Conservation (phyloP, 2,888 invertebrate species). For the Spialia ferax region DNA sequence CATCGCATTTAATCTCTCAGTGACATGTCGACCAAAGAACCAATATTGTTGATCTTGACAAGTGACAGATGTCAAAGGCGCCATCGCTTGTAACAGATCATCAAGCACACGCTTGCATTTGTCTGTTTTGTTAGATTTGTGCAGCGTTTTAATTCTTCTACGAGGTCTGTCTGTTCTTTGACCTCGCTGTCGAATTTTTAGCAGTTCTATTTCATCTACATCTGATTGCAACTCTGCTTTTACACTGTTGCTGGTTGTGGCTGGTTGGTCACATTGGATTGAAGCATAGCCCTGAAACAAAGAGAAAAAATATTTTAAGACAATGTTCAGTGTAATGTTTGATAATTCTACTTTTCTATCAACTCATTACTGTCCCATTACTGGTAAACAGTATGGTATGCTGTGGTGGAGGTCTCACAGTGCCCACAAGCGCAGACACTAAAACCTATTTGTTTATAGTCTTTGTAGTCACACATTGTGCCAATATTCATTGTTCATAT, state of each 20-base stretch:
- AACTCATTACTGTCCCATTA: too few species aligned
- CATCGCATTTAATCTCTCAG: slow-evolving; percentile 69
- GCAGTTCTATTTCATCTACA: slow-evolving; percentile 50
- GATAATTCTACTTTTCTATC: too few species aligned
- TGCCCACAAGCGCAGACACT: too few species aligned
- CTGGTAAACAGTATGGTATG: too few species aligned
- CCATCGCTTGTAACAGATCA: slow-evolving; percentile 67
- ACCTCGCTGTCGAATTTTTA: slow-evolving; percentile 63
- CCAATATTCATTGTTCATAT: too few species aligned
- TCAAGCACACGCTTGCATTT: slow-evolving; percentile 68
- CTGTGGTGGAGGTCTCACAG: too few species aligned
- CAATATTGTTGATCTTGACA: slow-evolving; percentile 57
- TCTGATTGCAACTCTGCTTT: slow-evolving; percentile 64
- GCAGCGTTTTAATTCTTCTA: slow-evolving; percentile 46
- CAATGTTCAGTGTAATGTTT: too few species aligned
- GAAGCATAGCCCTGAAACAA: slow-evolving; percentile 50
- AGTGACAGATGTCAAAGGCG: slow-evolving; percentile 53
- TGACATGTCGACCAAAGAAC: slow-evolving; percentile 75
- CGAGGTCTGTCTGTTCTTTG: slow-evolving; percentile 68
- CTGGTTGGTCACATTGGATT: slow-evolving; percentile 48
- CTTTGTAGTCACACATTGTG: too few species aligned
- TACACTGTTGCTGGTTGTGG: slow-evolving; percentile 47
- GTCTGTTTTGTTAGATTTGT: slow-evolving; percentile 45
- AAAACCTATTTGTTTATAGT: too few species aligned
- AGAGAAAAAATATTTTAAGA: too few species aligned